Evolutionary conservation across 2,888 invertebrate genomes (phyloP).

Genomic region (Drosophila atripex): DNA sequence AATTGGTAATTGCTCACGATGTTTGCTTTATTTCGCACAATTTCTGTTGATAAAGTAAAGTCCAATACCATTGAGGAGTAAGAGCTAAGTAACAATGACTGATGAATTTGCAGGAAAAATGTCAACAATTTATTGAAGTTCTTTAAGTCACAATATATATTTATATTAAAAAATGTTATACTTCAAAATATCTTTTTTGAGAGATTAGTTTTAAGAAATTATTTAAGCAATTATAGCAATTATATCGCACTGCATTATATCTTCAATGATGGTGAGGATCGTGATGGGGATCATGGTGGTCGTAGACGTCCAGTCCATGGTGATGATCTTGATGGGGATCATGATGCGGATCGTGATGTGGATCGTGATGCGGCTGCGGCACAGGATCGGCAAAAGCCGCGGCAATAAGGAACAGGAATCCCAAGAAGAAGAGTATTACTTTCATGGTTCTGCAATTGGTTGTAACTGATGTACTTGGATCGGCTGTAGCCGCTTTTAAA

Average conservation of each 20-base stretch:
- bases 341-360: neutral
- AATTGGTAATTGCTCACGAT: slow-evolving; percentile 40
- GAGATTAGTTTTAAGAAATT: no score
- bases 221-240: no score
- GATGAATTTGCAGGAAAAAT: neutral
- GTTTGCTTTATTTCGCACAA: slow-evolving; percentile 42
- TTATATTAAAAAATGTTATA: no score
- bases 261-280: neutral
- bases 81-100: neutral
- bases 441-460: slow-evolving; percentile 6
- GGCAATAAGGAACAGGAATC: slow-evolving; percentile 3
- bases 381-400: neutral
- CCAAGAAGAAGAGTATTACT: neutral
- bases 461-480: slow-evolving; percentile 13
- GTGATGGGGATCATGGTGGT: neutral
- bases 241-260: neutral
- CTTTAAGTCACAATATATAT: no score
- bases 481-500: slow-evolving; percentile 4
- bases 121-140: no score
- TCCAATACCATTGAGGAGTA: neutral
- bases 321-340: neutral
- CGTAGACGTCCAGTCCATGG: neutral
- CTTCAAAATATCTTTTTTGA: no score
- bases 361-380: neutral
- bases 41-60: neutral